Base-by-base conservation (phyloP, 2,888 invertebrate species). In the Seira musarum region DNA sequence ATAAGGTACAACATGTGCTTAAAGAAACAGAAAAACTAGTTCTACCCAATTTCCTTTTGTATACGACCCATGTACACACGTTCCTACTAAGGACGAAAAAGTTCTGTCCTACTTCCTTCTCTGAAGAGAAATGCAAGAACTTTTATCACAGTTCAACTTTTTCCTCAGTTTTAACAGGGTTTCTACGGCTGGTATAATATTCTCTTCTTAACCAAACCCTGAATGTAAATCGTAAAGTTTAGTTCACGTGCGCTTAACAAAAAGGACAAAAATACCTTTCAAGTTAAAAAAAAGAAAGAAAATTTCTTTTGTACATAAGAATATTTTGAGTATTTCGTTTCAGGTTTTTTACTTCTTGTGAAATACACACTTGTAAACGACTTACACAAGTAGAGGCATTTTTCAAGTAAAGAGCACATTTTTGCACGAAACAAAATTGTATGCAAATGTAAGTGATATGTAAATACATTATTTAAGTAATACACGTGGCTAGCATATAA, bases 21-120 rank as follows among this genome's bases (percentile, higher is more conserved):
- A 3, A n/a, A 49, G 17, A 49, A 49, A 49, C 13, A 13, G 49
- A n/a, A n/a, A 15, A 63, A 13, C 40, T 63, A 64, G 19, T 21
- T 67, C 15, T 17, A 40, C 46, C 19, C 65, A 30, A 17, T 46
- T 46, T 35, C n/a, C 40, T 35, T 67, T 35, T 3, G 2, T 22
- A 30, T 22, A 21, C 22, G 3, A 15, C 22, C 35, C 63, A 24
- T 24, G 40, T 15, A 57, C 65, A 57, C 53, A 64, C 15, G 49
- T 19, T 2, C 15, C 22, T 25, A 17, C 40, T 1, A 40, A 24
- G 10, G 17, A 30, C 21, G 46, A 19, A 22, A 65, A 76, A 69
- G 61, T 61, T 69, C 49, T 76, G 76, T 76, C 76, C 76, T 76
- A 76, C 67, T 76, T 76, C 76, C 76, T 63, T 53, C 64, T 53